Evolutionary conservation across 2,888 invertebrate species (phyloP), one percentile per base, ranked within the genome.

Genomic region (Pristionchus fissidentatus): DNA sequence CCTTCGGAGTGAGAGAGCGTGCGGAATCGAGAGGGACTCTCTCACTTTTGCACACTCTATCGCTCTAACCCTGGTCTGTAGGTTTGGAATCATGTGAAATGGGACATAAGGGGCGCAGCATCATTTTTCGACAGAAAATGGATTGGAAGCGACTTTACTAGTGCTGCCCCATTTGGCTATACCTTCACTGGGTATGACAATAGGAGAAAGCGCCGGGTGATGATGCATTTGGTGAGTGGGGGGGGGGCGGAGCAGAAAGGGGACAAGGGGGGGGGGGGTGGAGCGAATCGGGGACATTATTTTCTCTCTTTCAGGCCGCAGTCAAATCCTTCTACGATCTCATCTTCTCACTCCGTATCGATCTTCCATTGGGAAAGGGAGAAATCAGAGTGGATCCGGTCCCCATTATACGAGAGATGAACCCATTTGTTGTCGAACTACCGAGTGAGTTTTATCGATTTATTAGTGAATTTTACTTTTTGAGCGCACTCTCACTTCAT

Each of bases 251-350:
- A 38, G 38, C 8, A 29, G 13, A 29, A 32, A 13, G 32, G 38
- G 66, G 66, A 41, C n/a, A 66, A 22, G 13, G 26, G 15, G 43
- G 29, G 32, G 49, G n/a, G n/a, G n/a, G n/a, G n/a, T n/a, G 49
- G 19, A 52, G 32, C 26, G 43, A 75, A 29, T 75, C 49, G 49
- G 29, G 19, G 13, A 35, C 22, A 32, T 32, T n/a, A n/a, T n/a
- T n/a, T n/a, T n/a, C n/a, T n/a, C n/a, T n/a, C n/a, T n/a, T 55
- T 8, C 46, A 83, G 83, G 70, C 70, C 2, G 70, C 83, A 38
- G 32, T 83, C 13, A 49, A 73, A 15, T 73, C 83, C 26, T 83
- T 73, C 83, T 83, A 70, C 83, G 46, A 83, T 22, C 73, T 83
- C 38, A 55, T 83, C 83, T 83, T 83, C 55, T 83, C 83, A 5